These are phyloP conservation scores for Drosophila setosimentum DNA, from an alignment of 2,888 invertebrate genomes.

Conservation along the genomic window DNA sequence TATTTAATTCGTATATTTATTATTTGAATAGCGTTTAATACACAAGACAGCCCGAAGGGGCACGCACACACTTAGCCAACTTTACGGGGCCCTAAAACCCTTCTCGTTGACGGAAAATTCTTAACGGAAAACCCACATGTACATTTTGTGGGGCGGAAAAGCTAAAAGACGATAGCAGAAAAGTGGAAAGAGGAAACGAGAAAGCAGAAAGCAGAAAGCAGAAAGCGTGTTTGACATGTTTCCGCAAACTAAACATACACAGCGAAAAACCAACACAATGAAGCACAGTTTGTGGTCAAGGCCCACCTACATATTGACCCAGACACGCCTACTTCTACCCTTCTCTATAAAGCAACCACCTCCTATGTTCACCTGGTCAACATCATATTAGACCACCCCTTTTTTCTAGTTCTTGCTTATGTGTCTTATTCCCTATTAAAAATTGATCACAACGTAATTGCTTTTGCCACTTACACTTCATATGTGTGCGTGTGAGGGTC, in stretches of 20 bases:
- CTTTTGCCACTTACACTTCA: slow-evolving; percentile 20
- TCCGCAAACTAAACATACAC: slow-evolving; percentile 42
- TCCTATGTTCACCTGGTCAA: slow-evolving; percentile 23
- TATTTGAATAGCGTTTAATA: not conserved
- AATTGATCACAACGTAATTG: slow-evolving; percentile 68
- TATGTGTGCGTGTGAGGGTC: not conserved
- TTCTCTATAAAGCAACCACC: not conserved
- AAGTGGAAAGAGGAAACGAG: not conserved
- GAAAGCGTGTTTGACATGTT: slow-evolving; percentile 49
- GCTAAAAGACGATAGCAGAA: not conserved
- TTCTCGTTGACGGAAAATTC: slow-evolving; percentile 45
- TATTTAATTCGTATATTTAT: slow-evolving; percentile 2
- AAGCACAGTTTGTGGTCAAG: slow-evolving; percentile 7
- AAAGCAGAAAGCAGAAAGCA: slow-evolving; percentile 29
- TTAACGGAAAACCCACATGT: slow-evolving; percentile 69
- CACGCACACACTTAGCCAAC: slow-evolving; percentile 3
- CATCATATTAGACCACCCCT: slow-evolving; percentile 30
- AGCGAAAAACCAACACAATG: not conserved
- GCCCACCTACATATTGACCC: slow-evolving; percentile 9
- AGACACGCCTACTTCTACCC: slow-evolving; percentile 7
- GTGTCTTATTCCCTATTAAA: slow-evolving; percentile 50
- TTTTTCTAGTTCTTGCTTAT: slow-evolving; percentile 3
- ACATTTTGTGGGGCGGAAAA: slow-evolving; percentile 32
- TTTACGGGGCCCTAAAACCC: slow-evolving; percentile 1
- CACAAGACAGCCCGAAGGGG: not conserved